These are phyloP conservation scores for Calameuta pallipes DNA, from an alignment of 2,888 invertebrate genomes.

Conservation along the genomic window DNA sequence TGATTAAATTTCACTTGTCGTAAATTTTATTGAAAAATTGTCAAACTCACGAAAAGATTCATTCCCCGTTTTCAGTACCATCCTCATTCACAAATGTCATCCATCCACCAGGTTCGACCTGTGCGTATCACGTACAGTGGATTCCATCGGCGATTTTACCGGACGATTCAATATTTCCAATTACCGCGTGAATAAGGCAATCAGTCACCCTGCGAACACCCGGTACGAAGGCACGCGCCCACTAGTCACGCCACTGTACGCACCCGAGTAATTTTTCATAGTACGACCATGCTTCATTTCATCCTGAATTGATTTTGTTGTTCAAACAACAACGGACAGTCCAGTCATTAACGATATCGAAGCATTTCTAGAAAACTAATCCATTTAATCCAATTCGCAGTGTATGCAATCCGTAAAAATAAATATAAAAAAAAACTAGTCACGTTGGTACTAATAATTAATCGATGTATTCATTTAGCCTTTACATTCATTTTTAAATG, in stretches of 20 bases:
- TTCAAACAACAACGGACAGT: slow-evolving; percentile 25
- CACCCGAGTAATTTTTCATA: not conserved
- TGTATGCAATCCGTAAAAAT: not conserved
- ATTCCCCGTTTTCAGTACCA: not conserved
- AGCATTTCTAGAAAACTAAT: not conserved
- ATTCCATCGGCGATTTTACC: not conserved
- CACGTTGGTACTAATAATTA: not conserved
- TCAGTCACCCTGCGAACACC: not conserved
- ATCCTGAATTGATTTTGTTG: slow-evolving; percentile 3
- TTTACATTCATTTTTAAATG: not conserved
- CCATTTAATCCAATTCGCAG: not conserved
- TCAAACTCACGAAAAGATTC: not conserved
- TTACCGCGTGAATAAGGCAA: slow-evolving; percentile 1
- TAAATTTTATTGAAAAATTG: not conserved
- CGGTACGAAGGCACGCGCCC: slow-evolving; percentile 2
- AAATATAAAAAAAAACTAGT: not conserved
- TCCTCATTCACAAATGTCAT: not conserved
- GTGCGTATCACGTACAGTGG: not conserved
- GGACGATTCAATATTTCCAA: not conserved
- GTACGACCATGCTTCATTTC: not conserved
- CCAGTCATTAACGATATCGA: slow-evolving; percentile 36
- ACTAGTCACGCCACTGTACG: not conserved
- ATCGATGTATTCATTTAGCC: not conserved
- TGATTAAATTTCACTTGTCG: not conserved
- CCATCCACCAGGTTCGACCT: not conserved